phyloP scores from a whole-genome alignment of 2,113 vertebrate genomes.

The Alouatta palliata region DNA sequence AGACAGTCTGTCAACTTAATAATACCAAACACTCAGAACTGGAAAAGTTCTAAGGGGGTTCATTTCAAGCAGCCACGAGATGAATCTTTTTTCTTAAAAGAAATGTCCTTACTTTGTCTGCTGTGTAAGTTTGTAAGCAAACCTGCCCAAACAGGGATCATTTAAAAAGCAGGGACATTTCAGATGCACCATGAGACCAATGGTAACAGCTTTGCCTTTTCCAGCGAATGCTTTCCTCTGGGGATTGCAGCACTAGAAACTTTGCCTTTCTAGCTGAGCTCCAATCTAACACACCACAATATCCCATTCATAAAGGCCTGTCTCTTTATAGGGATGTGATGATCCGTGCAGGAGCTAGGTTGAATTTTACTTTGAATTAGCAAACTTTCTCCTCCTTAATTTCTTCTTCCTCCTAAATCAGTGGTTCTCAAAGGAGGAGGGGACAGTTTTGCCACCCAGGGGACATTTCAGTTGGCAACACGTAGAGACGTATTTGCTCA shows the following conservation, averaged over 20 bases:
- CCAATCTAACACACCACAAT: not conserved
- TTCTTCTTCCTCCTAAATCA: not conserved
- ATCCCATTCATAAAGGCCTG: rapidly evolving
- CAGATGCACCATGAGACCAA: rapidly evolving
- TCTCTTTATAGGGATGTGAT: rapidly evolving
- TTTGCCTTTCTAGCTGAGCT: not conserved
- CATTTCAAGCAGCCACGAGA: not conserved
- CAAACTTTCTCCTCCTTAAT: not conserved
- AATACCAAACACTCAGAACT: not conserved
- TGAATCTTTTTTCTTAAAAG: not conserved
- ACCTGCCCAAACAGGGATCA: not conserved
- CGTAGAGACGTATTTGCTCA: not conserved
- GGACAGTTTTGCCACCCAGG: not conserved
- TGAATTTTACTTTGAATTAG: not conserved
- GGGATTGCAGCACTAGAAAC: rapidly evolving
- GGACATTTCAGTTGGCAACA: not conserved
- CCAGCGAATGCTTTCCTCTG: not conserved
- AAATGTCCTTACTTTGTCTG: not conserved
- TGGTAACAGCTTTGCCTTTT: rapidly evolving
- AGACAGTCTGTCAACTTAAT: not conserved
- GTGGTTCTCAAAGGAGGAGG: not conserved
- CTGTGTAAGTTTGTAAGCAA: not conserved
- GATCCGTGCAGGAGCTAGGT: not conserved
- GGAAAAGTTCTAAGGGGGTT: not conserved
- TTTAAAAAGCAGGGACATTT: not conserved